These are phyloP conservation scores for Oscheius onirici DNA, from an alignment of 2,888 invertebrate species.

Conservation along the genomic window DNA sequence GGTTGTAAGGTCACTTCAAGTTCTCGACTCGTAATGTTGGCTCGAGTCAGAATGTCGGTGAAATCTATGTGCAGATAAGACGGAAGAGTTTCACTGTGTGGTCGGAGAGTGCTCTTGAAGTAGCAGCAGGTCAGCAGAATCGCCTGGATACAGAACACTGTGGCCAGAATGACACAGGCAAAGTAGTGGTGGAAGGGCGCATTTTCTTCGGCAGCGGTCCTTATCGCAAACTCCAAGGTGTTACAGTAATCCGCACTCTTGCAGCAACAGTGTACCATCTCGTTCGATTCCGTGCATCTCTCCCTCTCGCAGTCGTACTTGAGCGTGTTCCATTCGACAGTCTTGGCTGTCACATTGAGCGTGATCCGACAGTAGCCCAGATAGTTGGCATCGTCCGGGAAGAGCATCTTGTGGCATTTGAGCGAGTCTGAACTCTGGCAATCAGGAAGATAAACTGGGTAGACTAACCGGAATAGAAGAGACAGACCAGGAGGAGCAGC, in stretches of 20 bases:
- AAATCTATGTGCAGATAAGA: not conserved
- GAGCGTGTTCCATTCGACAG: not conserved
- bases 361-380: not conserved
- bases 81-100: not conserved
- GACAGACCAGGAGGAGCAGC: conserved; percentile 1
- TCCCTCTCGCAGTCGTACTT: not conserved
- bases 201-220: not conserved
- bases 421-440: not conserved
- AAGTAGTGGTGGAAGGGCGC: not conserved
- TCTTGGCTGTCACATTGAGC: not conserved
- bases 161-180: not conserved
- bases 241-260: not conserved
- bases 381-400: not conserved
- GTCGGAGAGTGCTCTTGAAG: not conserved
- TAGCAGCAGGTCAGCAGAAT: not conserved
- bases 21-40: not conserved
- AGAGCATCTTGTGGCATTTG: conserved; percentile 4
- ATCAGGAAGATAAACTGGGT: not conserved
- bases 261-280: not conserved
- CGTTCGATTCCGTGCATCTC: not conserved
- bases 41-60: not conserved
- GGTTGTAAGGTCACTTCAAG: not conserved
- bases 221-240: not conserved
- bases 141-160: not conserved
- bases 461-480: not conserved